These are phyloP conservation scores for Cydia splendana DNA, from an alignment of 1,140 invertebrate species.

Conservation along the genomic window DNA sequence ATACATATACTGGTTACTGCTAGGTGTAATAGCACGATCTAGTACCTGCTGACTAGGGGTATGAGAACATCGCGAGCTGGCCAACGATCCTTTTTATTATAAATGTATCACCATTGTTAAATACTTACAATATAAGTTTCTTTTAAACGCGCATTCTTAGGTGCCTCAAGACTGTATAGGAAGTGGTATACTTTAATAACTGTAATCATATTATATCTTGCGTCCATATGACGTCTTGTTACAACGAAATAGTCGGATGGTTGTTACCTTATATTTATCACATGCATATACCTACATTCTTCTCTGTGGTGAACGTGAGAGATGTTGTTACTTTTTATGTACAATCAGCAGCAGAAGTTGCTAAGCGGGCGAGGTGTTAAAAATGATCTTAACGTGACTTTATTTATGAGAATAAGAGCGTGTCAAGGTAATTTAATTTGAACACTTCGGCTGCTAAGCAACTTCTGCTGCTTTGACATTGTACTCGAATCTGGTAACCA, in stretches of 20 bases:
- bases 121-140: slow-evolving; percentile 24
- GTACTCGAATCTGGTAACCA: too few relatives aligned
- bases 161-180: slow-evolving; percentile 29
- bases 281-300: neutral
- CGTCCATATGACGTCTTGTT: slow-evolving; percentile 21
- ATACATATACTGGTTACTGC: slow-evolving; percentile 30
- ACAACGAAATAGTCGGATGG: slow-evolving; percentile 28
- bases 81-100: slow-evolving; percentile 22
- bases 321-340: too few relatives aligned
- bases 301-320: neutral
- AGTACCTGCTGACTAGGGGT: slow-evolving; percentile 28
- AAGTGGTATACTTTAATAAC: slow-evolving; percentile 30
- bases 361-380: too few relatives aligned
- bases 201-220: slow-evolving; percentile 28
- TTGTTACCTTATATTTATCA: slow-evolving; percentile 15
- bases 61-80: slow-evolving; percentile 17
- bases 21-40: slow-evolving; percentile 29
- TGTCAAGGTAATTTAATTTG: too few relatives aligned
- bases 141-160: slow-evolving; percentile 31
- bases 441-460: too few relatives aligned
- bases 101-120: slow-evolving; percentile 6
- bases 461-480: too few relatives aligned
- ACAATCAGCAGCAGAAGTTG: too few relatives aligned
- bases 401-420: too few relatives aligned
- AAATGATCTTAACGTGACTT: too few relatives aligned